Evolutionary conservation across 2,797 vertebrate species (phyloP), one percentile per base, ranked within the genome.

Genomic region (Pygocentrus nattereri): DNA sequence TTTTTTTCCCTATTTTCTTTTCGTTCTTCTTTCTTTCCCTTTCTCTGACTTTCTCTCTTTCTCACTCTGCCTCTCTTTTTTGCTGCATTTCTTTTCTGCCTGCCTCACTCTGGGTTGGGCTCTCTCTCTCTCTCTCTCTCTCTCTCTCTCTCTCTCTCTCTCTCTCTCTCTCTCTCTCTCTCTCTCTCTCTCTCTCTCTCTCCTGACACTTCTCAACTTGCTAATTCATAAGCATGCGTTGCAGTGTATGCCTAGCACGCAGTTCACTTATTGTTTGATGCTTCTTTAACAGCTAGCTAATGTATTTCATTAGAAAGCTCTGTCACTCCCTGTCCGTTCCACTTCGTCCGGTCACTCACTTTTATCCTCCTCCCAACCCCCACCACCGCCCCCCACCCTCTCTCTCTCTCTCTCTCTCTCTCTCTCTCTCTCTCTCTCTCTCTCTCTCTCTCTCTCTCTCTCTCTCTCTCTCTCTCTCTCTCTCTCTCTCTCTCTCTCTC

Each of bases 281-380:
- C 89, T 90, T 93, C 84, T 90, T 91, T 89, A 91, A 91, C 92
- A 91, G 89, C 87, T 87, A 89, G 87, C 89, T 95, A 89, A 94
- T 93, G 87, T 89, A 91, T 92, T 94, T 93, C 89, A 92, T 93
- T 91, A 92, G 86, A 88, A 88, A 86, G 72, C 58, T 78, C 88
- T 90, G 91, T 93, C 91, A 89, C 84, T 88, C 69, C 76, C 83
- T 85, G 61, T 87, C 70, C 31, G 75, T 90, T 92, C 87, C 88
- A 87, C 86, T 58, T 79, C 58, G 52, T 78, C 78, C 76, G 65
- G 54, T 67, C 77, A 58, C 62, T 75, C 68, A 15, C 65, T 83
- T 81, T 76, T 80, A 27, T 52, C 41, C 50, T 62, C 78, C 82
- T 31, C 54, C n/a, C 50, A 82, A 71, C 58, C 61, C 67, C 11